Percentiles rank a stretch among this genome's conserved stretches.
Conservation (phyloP, 2,113 vertebrate species). For the Cyprinodon tularosa region DNA sequence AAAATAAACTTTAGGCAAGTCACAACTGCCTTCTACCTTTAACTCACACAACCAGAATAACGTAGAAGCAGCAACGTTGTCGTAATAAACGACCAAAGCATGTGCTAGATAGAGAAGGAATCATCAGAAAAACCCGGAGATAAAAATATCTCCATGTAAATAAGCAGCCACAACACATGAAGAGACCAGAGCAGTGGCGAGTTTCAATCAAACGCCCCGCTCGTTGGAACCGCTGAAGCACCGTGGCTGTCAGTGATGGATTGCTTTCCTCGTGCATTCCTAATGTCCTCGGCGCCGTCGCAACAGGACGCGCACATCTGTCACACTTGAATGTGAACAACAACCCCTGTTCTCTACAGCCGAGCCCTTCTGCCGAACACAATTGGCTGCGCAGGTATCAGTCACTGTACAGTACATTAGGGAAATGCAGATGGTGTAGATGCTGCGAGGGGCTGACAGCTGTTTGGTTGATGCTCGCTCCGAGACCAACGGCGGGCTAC, state of each 20-base stretch:
- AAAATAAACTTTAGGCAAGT: neutral
- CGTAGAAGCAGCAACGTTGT: too few relatives aligned
- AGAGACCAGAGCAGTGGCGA: slow-evolving; percentile 16
- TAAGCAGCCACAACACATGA: slow-evolving; percentile 17
- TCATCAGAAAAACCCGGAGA: slow-evolving; percentile 2
- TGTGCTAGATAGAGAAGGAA: neutral
- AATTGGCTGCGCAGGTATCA: slow-evolving; percentile 15
- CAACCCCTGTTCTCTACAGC: neutral
- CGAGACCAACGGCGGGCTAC: neutral
- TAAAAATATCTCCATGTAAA: slow-evolving; percentile 35
- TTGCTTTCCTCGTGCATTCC: slow-evolving; percentile 19
- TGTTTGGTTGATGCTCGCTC: slow-evolving; percentile 16
- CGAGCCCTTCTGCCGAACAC: slow-evolving; percentile 20
- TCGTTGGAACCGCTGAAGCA: slow-evolving; percentile 8
- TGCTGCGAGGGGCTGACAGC: slow-evolving; percentile 13
- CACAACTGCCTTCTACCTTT: neutral
- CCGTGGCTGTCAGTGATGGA: slow-evolving; percentile 50
- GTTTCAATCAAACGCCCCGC: slow-evolving; percentile 39
- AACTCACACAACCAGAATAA: neutral
- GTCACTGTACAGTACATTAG: slow-evolving; percentile 19
- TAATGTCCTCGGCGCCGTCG: slow-evolving; percentile 28
- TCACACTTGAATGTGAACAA: slow-evolving; percentile 26
- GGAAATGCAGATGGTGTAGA: slow-evolving; percentile 43
- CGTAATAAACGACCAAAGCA: neutral
- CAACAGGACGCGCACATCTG: slow-evolving; percentile 45